phyloP scores from a whole-genome alignment of 2,113 vertebrate genomes.

The Pterocles orientalis region DNA sequence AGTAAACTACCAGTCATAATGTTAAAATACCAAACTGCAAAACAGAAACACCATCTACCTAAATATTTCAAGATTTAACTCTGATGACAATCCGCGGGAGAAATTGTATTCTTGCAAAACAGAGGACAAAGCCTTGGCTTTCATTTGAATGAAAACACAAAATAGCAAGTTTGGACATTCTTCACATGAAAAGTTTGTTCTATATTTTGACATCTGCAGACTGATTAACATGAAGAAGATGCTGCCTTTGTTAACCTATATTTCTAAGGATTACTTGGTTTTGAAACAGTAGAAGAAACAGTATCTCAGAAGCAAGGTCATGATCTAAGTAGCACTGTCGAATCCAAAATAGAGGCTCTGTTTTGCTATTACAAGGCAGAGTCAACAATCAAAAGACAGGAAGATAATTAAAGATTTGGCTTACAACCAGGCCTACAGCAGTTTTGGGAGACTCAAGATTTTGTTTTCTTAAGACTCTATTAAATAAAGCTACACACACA shows the following conservation, averaged over 20 bases:
- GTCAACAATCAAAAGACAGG: constrained; percentile 33
- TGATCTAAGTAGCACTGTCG: background rate
- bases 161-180: background rate
- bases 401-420: constrained; percentile 52
- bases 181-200: background rate
- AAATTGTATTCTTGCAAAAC: background rate
- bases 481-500: background rate
- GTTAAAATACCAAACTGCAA: background rate
- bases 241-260: background rate
- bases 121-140: background rate
- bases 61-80: background rate
- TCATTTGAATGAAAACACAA: background rate
- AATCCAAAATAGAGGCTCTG: background rate
- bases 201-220: background rate
- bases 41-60: background rate
- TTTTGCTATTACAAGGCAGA: constrained; percentile 31
- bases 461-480: background rate
- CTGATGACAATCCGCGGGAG: background rate
- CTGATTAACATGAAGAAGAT: background rate
- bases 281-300: background rate
- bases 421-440: background rate
- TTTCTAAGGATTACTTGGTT: background rate
- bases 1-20: background rate
- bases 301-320: background rate
- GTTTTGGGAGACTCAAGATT: background rate